Evolutionary conservation across 2,888 invertebrate genomes (phyloP), one percentile per base, ranked within the genome.

Genomic region (Nemoura dubitans): DNA sequence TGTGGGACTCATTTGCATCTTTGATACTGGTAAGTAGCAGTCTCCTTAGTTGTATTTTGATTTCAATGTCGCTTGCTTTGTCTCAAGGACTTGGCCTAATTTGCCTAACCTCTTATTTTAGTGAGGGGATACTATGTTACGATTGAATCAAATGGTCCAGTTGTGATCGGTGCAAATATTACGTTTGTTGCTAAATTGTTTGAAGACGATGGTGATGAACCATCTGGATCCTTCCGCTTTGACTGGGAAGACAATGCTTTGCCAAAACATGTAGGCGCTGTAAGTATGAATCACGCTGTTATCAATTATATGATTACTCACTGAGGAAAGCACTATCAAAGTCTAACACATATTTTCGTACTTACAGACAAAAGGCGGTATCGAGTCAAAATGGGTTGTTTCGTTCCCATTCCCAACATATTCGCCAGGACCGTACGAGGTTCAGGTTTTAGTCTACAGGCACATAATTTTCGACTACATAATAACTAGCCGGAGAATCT

Each of bases 111-210:
- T 59, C 21, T 26, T 78, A 5, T 78, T 83, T 36, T 27, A 84
- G 84, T 84, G 43, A 59, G 43, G 29, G 59, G 89, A 78, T 92
- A 92, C 88, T 87, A 90, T 88, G 92, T 96, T 82, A 91, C 91
- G 86, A 90, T 96, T 88, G 92, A 92, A 16, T 93, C 93, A 88
- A 93, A 95, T 91, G 94, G 95, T 10, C 95, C 95, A 83, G 94
- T 95, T n/a, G 94, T 96, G 25, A 91, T 94, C 86, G 97, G 96
- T 28, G 95, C 95, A 3, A 94, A 93, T 85, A 93, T 96, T 78
- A 95, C 94, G 88, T 95, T 97, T 90, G 94, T 91, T 88, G 95
- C 95, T 26, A 92, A 93, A 88, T 91, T 96, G 29, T 91, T 91
- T 59, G 91, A 92, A 77, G 88, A 89, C 0, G 89, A 91, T 85